phyloP scores from a whole-genome alignment of 2,797 vertebrate species.

The Sebastiscus albofasciatus region DNA sequence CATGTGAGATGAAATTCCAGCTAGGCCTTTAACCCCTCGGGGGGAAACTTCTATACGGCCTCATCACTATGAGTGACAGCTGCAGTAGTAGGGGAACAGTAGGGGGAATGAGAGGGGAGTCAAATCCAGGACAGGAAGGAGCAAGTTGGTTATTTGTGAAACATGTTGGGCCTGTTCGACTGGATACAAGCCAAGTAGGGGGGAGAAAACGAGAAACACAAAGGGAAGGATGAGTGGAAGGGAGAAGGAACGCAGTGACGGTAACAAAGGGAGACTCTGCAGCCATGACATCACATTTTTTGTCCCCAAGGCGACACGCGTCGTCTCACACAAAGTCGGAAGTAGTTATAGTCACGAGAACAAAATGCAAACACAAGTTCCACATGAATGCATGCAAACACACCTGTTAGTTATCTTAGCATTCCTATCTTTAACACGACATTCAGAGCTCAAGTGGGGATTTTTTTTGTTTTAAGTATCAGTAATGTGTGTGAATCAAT shows the following conservation, averaged over 20 bases:
- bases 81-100: slow-evolving; percentile 5
- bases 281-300: slow-evolving; percentile 64
- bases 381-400: background rate
- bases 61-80: slow-evolving; percentile 23
- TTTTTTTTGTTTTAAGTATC: slow-evolving; percentile 5
- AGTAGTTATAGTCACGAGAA: slow-evolving; percentile 53
- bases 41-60: background rate
- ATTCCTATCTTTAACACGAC: background rate
- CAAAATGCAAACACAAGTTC: slow-evolving; percentile 15
- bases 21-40: background rate
- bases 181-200: slow-evolving; percentile 5
- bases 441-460: background rate
- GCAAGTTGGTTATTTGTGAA: slow-evolving; percentile 15
- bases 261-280: slow-evolving; percentile 66
- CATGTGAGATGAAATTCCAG: slow-evolving; percentile 12
- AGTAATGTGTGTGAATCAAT: slow-evolving; percentile 21
- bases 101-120: slow-evolving; percentile 1
- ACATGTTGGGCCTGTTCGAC: slow-evolving; percentile 1
- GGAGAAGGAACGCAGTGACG: slow-evolving; percentile 47
- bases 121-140: background rate
- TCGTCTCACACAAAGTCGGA: slow-evolving; percentile 52
- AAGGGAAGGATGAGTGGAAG: slow-evolving; percentile 26
- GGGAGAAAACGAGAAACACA: background rate
- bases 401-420: slow-evolving; percentile 10
- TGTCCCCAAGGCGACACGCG: slow-evolving; percentile 51